Evolutionary conservation across 2,113 vertebrate species (phyloP), one percentile per base, ranked within the genome.

Genomic region (Sclerurus mexicanus): DNA sequence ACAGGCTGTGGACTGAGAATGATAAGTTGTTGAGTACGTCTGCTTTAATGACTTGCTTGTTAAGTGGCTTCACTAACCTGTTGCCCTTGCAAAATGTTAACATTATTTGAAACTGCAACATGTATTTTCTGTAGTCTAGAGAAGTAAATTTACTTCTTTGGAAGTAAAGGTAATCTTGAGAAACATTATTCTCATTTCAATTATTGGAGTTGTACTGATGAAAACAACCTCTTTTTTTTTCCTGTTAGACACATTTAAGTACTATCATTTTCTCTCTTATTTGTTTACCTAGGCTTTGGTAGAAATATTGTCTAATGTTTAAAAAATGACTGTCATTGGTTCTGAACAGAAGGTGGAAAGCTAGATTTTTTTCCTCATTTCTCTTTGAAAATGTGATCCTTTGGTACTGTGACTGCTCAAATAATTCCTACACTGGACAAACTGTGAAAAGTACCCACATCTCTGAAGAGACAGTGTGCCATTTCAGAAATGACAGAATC

Each of bases 61-160:
- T 44, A 33, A 69, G 22, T 49, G 37, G 6, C 21, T 85, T 53
- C 56, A 71, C 8, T 40, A 85, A n/a, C 12, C 6, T 58, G 8
- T n/a, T 83, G 49, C 12, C 12, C 50, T 72, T 67, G 37, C 30
- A 69, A 66, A 87, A 74, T 5, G 2, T 13, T 62, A 68, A 53
- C 23, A 3, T 40, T 49, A 40, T 7, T 49, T 72, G 1, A 4
- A 87, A 62, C 7, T 23, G 31, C 0, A 0, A 44, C 1, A 20
- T 16, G 6, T 3, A 2, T 62, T 52, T 84, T 13, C 31, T 64
- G 12, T n/a, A n/a, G 21, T 58, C 12, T 50, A 60, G 15, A 76
- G 10, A 64, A 77, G 6, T 33, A 69, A 42, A 66, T 37, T 69
- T 69, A 53, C 7, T 69, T 14, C 18, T 66, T 52, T 78, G 42